Evolutionary conservation across 2,888 invertebrate species (phyloP), one percentile per base, ranked within the genome.

Genomic region (Aspidiotus rigidus): DNA sequence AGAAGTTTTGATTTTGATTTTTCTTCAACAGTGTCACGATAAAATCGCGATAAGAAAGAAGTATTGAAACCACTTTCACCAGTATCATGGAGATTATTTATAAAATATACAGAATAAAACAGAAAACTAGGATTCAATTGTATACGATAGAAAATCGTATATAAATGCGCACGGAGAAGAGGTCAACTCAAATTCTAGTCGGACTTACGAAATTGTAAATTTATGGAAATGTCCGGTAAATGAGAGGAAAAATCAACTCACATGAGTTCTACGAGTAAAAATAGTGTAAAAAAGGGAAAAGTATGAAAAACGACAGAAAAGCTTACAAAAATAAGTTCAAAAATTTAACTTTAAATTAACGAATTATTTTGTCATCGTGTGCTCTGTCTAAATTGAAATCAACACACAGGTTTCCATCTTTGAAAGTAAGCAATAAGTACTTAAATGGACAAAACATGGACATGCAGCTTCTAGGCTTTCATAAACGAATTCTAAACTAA

Each of bases 241-340:
- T 28, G 28, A 28, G 28, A 28, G 28, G 53, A 41, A 62, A 64
- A 55, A 64, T 40, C 64, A 53, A 7, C 16, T 55, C 55, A 40
- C 55, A 54, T 64, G 40, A 64, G 53, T 41, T 8, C 2, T 62
- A 49, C 3, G 42, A 28, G 39, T 49, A 49, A 41, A 16, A 16
- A 17, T 44, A 13, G 16, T 2, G 13, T 62, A 62, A 49, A 62
- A 49, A 62, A 49, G 40, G 28, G n/a, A 16, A 3, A 57, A 15
- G 13, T 15, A 11, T 41, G n/a, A 8, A 42, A 41, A 41, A 15
- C 39, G 42, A 28, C 8, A 62, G 49, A 64, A 55, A 40, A 55
- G 16, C 10, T 3, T 57, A 15, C 10, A 10, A 64, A 55, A 64
- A 55, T 64, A 64, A 64, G 55, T 64, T 40, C 55, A 53, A 28